A percentile compares a stretch with the other conserved stretches of the same genome.
Evolutionary conservation across 2,888 invertebrate species (phyloP).

Genomic region (Cantharis rustica): DNA sequence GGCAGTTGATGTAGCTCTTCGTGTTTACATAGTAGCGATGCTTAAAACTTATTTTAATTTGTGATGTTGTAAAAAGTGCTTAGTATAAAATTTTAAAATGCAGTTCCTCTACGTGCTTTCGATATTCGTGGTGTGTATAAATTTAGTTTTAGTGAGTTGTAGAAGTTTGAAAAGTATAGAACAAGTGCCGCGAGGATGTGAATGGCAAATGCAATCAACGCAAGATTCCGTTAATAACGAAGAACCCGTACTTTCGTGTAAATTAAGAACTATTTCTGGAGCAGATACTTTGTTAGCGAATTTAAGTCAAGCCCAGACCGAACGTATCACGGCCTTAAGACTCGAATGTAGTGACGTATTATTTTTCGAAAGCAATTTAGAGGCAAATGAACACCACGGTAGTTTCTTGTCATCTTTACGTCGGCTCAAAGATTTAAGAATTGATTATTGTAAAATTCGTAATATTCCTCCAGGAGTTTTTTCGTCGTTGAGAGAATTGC

Average conservation of each 20-base stretch:
- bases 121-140: constrained; percentile 14
- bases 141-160: constrained; percentile 38
- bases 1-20: constrained; percentile 19
- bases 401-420: constrained; percentile 67
- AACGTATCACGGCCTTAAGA: constrained; percentile 69
- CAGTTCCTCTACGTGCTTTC: constrained; percentile 10
- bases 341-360: constrained; percentile 76
- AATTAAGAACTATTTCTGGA: constrained; percentile 72
- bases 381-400: constrained; percentile 55
- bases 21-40: background rate
- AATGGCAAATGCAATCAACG: constrained; percentile 67
- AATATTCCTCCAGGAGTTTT: constrained; percentile 74
- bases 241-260: constrained; percentile 67
- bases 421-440: constrained; percentile 68
- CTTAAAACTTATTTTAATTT: constrained; percentile 1
- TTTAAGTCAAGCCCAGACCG: constrained; percentile 70
- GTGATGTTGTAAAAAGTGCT: constrained; percentile 1
- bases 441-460: constrained; percentile 79
- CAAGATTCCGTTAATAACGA: constrained; percentile 61
- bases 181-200: constrained; percentile 73
- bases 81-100: background rate
- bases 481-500: constrained; percentile 68
- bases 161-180: constrained; percentile 57
- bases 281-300: constrained; percentile 71
- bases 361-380: constrained; percentile 73